Conservation (phyloP, 2,797 vertebrate genomes). For the Glossophaga mutica region DNA sequence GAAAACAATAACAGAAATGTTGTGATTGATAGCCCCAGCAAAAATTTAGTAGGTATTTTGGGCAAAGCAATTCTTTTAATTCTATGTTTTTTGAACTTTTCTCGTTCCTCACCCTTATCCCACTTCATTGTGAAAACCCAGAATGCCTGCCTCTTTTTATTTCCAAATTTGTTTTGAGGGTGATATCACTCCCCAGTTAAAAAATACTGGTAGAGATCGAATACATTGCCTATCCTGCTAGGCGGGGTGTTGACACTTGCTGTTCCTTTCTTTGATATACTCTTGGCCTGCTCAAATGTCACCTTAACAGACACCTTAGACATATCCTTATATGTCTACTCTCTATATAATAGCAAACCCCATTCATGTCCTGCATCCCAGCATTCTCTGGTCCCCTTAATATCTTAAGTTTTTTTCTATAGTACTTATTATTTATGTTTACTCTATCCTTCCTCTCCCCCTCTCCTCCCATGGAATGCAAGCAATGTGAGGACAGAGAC, state of each 20-base stretch:
- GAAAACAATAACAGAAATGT: slow-evolving; percentile 16
- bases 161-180: not conserved
- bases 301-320: not conserved
- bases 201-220: not conserved
- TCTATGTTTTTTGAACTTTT: slow-evolving; percentile 2
- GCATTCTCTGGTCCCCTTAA: not conserved
- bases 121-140: not conserved
- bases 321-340: not conserved
- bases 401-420: not conserved
- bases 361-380: not conserved
- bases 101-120: not conserved
- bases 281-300: not conserved
- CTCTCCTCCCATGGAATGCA: not conserved
- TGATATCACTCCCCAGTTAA: not conserved
- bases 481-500: not conserved
- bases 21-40: not conserved
- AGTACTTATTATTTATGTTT: not conserved
- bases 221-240: not conserved
- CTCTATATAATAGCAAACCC: not conserved
- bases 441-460: not conserved
- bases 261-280: not conserved
- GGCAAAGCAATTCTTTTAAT: not conserved
- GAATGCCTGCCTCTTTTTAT: not conserved
- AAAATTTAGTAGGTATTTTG: slow-evolving; percentile 8
- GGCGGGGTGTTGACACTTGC: not conserved